These are phyloP conservation scores for Epinotia demarniana DNA, from an alignment of 2,888 invertebrate genomes.

Conservation along the genomic window DNA sequence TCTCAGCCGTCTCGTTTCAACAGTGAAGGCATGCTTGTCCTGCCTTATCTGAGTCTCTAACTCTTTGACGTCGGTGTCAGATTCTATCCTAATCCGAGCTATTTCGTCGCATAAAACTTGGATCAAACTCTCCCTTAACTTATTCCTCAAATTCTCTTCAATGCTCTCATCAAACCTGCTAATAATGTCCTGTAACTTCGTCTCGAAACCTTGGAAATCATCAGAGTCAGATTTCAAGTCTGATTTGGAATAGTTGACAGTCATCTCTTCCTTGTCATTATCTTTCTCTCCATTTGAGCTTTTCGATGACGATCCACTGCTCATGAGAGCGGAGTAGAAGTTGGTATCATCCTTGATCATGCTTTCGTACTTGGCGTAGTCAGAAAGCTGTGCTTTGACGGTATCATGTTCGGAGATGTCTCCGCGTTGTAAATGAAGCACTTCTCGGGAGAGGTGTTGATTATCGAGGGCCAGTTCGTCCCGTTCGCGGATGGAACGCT, in stretches of 20 bases:
- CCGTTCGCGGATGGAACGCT: conserved; percentile 86
- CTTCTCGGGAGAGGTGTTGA: conserved; percentile 85
- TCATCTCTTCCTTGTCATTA: conserved; percentile 80
- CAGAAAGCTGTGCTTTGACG: conserved; percentile 74
- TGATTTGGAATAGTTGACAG: conserved; percentile 75
- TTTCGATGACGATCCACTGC: conserved; percentile 70
- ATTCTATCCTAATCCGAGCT: conserved; percentile 74
- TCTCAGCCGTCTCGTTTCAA: conserved; percentile 82
- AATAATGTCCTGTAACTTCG: conserved; percentile 65
- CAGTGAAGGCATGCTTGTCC: conserved; percentile 83
- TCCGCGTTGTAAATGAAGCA: conserved; percentile 79
- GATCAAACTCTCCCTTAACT: conserved; percentile 82
- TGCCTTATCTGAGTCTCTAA: conserved; percentile 78
- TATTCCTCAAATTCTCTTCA: conserved; percentile 75
- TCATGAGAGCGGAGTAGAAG: conserved; percentile 76
- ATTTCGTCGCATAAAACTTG: conserved; percentile 83
- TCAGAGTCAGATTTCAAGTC: conserved; percentile 70
- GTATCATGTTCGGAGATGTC: conserved; percentile 74
- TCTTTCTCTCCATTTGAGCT: conserved; percentile 79
- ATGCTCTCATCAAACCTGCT: conserved; percentile 70
- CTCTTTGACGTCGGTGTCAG: conserved; percentile 72
- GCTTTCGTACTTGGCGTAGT: conserved; percentile 76
- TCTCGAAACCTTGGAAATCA: conserved; percentile 74
- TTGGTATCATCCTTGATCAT: conserved; percentile 77
- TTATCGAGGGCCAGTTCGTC: conserved; percentile 86